Percentiles rank a stretch among this genome's conserved stretches.
phyloP scores from a whole-genome alignment of 1,140 invertebrate species.

The Belonocnema kinseyi region DNA sequence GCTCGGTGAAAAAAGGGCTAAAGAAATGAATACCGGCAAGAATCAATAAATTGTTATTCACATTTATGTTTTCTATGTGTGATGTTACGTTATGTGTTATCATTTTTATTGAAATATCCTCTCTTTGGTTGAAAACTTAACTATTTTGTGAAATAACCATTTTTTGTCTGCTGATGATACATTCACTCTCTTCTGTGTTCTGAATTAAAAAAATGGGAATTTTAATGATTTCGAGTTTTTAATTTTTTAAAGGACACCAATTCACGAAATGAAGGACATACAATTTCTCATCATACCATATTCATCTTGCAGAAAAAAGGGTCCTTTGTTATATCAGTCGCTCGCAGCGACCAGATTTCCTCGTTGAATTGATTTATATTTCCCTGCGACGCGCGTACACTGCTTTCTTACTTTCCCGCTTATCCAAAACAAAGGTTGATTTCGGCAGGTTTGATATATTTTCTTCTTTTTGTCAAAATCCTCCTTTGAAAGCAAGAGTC shows the following conservation, averaged over 20 bases:
- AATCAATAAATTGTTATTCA: no score
- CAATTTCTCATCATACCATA: background rate
- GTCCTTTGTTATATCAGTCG: background rate
- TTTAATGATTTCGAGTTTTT: no score
- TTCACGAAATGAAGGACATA: background rate
- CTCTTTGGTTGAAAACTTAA: no score
- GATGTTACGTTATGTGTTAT: no score
- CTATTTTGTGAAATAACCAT: no score
- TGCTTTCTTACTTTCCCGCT: slow-evolving; percentile 14
- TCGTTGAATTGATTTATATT: slow-evolving; percentile 18
- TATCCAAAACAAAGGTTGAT: slow-evolving; percentile 10
- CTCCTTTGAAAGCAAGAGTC: background rate
- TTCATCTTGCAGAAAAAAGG: slow-evolving; percentile 14
- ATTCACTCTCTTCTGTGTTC: no score
- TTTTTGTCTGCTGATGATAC: no score
- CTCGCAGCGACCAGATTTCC: slow-evolving; percentile 6
- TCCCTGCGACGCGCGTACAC: background rate
- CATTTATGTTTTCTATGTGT: no score
- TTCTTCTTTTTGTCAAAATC: background rate
- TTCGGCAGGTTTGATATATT: background rate
- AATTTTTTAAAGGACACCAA: background rate
- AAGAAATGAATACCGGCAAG: no score
- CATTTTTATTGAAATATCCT: no score
- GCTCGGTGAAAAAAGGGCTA: no score
- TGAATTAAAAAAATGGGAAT: no score